phyloP scores from a whole-genome alignment of 2,113 vertebrate species.

The Myrmecobius fasciatus region DNA sequence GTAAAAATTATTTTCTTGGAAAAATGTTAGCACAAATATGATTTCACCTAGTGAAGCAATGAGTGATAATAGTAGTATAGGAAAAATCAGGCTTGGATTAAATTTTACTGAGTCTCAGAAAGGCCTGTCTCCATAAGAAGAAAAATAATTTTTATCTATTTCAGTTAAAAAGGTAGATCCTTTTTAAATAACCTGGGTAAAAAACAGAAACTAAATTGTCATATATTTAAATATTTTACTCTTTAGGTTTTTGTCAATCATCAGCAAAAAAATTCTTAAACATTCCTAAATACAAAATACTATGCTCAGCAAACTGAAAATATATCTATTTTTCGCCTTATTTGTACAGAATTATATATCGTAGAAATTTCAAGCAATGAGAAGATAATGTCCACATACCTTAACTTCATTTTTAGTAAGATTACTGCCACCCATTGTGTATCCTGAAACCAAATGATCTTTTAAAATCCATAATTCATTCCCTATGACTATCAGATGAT shows the following conservation, averaged over 20 bases:
- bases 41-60: slow-evolving; percentile 2
- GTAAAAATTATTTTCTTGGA: slow-evolving; percentile 59
- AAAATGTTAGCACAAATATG: slow-evolving; percentile 26
- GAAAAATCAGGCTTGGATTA: slow-evolving; percentile 15
- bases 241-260: slow-evolving; percentile 14
- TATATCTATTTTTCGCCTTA: background rate
- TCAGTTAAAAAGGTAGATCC: slow-evolving; percentile 7
- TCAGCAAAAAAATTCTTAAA: slow-evolving; percentile 18
- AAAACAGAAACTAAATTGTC: slow-evolving; percentile 52
- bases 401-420: slow-evolving; percentile 13
- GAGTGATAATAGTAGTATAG: background rate
- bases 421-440: slow-evolving; percentile 15
- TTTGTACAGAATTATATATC: background rate
- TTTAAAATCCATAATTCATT: slow-evolving; percentile 17
- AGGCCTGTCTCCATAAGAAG: slow-evolving; percentile 4
- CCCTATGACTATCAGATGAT: background rate
- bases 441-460: slow-evolving; percentile 12
- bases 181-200: background rate
- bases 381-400: background rate
- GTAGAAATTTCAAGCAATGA: background rate
- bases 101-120: slow-evolving; percentile 29
- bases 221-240: background rate
- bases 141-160: slow-evolving; percentile 11
- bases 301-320: background rate
- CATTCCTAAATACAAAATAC: background rate